A percentile compares a stretch with the other conserved stretches of the same genome.
phyloP scores from a whole-genome alignment of 2,113 vertebrate genomes.

The Oriolus oriolus region DNA sequence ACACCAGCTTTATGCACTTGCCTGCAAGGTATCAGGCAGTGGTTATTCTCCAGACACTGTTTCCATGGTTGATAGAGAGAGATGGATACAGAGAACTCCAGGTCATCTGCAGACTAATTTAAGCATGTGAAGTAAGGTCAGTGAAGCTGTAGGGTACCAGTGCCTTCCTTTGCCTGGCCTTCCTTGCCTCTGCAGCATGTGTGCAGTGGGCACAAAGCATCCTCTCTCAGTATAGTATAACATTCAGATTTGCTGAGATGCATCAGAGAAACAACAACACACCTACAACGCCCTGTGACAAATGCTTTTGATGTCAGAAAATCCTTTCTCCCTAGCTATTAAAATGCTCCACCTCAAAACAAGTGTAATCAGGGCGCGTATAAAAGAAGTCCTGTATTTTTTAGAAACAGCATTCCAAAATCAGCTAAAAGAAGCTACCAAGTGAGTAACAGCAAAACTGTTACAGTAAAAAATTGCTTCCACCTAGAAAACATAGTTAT shows the following conservation, averaged over 20 bases:
- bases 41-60: not conserved
- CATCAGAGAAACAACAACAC: not conserved
- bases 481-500: not conserved
- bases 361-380: not conserved
- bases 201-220: not conserved
- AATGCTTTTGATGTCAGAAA: not conserved
- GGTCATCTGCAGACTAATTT: not conserved
- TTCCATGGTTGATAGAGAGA: not conserved
- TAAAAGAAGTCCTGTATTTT: not conserved
- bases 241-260: not conserved
- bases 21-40: not conserved
- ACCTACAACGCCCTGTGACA: not conserved
- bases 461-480: not conserved
- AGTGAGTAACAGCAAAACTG: not conserved
- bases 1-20: not conserved
- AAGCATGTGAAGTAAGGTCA: not conserved
- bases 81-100: not conserved
- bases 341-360: not conserved
- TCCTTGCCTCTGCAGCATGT: not conserved
- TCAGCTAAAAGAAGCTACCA: not conserved
- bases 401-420: not conserved
- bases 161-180: not conserved
- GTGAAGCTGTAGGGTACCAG: not conserved
- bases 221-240: not conserved
- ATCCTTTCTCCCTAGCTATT: not conserved